These are phyloP conservation scores for Antheraea mylitta DNA, from an alignment of 1,140 invertebrate species.

Conservation along the genomic window DNA sequence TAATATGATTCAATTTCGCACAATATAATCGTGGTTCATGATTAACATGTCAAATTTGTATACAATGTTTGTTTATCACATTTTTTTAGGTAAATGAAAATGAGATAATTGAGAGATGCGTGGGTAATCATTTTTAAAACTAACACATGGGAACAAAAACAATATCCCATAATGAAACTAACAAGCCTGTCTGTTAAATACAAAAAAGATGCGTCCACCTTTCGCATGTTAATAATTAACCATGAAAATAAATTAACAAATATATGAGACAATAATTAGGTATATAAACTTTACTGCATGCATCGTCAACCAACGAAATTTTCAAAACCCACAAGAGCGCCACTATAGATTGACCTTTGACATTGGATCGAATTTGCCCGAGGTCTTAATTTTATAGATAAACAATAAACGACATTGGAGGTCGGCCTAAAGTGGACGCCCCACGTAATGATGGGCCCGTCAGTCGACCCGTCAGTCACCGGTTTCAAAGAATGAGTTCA, in stretches of 20 bases:
- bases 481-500: slow-evolving; percentile 72
- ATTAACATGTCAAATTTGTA: no score
- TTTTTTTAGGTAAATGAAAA: no score
- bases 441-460: slow-evolving; percentile 63
- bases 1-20: neutral
- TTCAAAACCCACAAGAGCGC: slow-evolving; percentile 47
- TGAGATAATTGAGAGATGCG: no score
- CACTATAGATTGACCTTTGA: slow-evolving; percentile 42
- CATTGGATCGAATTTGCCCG: slow-evolving; percentile 20
- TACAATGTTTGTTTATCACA: no score
- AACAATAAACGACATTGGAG: slow-evolving; percentile 34
- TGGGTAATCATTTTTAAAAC: no score
- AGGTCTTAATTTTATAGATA: slow-evolving; percentile 31
- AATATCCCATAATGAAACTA: neutral
- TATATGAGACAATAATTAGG: slow-evolving; percentile 43
- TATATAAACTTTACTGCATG: slow-evolving; percentile 50
- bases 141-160: neutral
- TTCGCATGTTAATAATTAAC: slow-evolving; percentile 4
- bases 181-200: neutral
- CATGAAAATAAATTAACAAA: slow-evolving; percentile 17
- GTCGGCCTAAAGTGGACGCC: slow-evolving; percentile 40
- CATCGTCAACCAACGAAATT: slow-evolving; percentile 51
- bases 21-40: neutral
- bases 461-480: slow-evolving; percentile 66
- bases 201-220: neutral